These are phyloP conservation scores for Julus scandinavius DNA, from an alignment of 2,888 invertebrate genomes.

Conservation along the genomic window DNA sequence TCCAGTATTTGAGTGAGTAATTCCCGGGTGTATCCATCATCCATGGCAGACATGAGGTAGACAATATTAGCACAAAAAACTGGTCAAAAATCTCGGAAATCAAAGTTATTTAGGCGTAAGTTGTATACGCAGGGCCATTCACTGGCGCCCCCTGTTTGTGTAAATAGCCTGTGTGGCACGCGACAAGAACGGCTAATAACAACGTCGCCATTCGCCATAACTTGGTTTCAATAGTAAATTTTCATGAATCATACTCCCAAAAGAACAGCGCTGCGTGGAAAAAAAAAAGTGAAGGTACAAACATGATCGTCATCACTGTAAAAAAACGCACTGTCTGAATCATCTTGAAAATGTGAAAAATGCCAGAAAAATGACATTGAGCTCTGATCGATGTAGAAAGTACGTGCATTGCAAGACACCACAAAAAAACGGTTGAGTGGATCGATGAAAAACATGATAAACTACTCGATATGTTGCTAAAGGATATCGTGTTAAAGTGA, in stretches of 20 bases:
- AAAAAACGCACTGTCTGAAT: neutral
- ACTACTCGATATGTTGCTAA: neutral
- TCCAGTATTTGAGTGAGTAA: neutral
- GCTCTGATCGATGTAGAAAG: neutral
- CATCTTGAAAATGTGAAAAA: neutral
- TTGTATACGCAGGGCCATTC: neutral
- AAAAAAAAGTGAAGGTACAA: neutral
- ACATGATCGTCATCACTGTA: neutral
- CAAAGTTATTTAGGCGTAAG: neutral
- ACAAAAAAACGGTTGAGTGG: neutral
- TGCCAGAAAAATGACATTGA: slow-evolving; percentile 28
- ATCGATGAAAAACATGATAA: neutral
- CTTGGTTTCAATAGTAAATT: neutral
- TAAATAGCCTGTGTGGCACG: neutral
- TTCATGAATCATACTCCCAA: slow-evolving; percentile 3
- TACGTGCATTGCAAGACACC: neutral
- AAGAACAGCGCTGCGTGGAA: neutral
- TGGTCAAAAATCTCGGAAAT: neutral
- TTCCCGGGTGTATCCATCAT: neutral
- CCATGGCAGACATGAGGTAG: slow-evolving; percentile 4
- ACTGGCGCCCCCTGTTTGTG: slow-evolving; percentile 2
- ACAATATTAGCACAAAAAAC: neutral
- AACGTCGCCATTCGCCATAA: neutral
- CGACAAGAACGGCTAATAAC: neutral
- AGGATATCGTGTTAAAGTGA: neutral